A percentile compares a stretch with the other conserved stretches of the same genome.
These are phyloP conservation scores for Leptinotarsa haldemani DNA, from an alignment of 2,888 invertebrate genomes.

Conservation along the genomic window DNA sequence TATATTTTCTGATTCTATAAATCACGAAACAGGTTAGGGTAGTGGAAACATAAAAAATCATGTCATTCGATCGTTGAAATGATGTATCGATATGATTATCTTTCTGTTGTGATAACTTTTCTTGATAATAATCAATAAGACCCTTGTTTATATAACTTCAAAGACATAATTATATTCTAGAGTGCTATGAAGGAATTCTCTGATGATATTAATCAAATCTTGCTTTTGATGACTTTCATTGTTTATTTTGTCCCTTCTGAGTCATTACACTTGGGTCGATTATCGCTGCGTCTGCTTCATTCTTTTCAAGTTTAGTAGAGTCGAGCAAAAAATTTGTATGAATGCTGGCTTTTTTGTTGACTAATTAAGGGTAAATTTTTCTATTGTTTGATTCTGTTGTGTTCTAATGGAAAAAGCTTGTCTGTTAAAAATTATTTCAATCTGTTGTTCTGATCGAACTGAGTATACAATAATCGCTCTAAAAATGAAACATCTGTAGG, in stretches of 20 bases:
- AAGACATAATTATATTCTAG: neutral
- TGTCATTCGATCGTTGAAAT: neutral
- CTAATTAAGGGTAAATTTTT: neutral
- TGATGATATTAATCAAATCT: neutral
- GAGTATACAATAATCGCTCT: too few species aligned
- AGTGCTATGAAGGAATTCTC: neutral
- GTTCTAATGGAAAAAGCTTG: neutral
- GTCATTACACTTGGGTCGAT: slow-evolving; percentile 7
- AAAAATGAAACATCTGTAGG: too few species aligned
- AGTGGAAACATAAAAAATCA: neutral
- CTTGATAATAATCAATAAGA: neutral
- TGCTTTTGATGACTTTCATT: neutral
- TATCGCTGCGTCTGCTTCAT: neutral
- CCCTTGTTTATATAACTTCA: neutral
- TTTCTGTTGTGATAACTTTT: neutral
- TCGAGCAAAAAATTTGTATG: neutral
- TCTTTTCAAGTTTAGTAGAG: neutral
- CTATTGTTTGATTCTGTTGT: neutral
- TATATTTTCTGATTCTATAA: too few species aligned
- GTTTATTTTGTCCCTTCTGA: neutral
- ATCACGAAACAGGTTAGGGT: too few species aligned
- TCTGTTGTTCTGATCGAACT: neutral
- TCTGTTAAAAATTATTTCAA: neutral
- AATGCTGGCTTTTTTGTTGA: slow-evolving; percentile 4
- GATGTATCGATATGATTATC: too few species aligned